phyloP scores from a whole-genome alignment of 2,888 invertebrate genomes.

The Sympetrum striolatum region DNA sequence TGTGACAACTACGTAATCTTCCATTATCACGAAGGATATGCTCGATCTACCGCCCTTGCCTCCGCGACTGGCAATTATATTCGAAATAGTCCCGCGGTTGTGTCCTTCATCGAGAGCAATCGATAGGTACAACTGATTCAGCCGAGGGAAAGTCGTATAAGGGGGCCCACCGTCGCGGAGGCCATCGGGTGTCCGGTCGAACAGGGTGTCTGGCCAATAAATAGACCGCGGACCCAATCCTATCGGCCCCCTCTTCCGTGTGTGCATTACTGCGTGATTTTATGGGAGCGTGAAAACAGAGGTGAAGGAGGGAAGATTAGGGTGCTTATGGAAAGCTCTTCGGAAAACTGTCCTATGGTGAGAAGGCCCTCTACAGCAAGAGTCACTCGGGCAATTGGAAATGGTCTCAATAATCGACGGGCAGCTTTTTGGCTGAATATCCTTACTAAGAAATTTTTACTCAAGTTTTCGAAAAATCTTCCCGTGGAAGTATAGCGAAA shows the following conservation, averaged over 20 bases:
- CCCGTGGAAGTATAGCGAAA: too few relatives aligned
- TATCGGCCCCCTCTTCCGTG: too few relatives aligned
- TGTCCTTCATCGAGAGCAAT: slow-evolving; percentile 21
- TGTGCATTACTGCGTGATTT: too few relatives aligned
- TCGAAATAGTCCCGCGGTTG: neutral
- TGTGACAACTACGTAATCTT: neutral
- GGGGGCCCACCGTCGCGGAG: neutral
- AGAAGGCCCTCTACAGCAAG: too few relatives aligned
- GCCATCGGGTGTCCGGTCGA: neutral
- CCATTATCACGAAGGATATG: neutral
- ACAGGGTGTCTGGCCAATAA: neutral
- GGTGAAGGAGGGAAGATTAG: neutral
- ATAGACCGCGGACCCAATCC: neutral
- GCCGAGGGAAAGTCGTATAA: neutral
- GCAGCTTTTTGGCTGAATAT: too few relatives aligned
- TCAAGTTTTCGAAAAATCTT: too few relatives aligned
- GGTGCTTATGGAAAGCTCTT: neutral
- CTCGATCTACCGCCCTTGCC: neutral
- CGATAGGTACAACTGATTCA: slow-evolving; percentile 18
- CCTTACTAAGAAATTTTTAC: too few relatives aligned
- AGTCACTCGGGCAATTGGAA: too few relatives aligned
- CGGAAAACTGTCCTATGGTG: too few relatives aligned
- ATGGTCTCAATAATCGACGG: too few relatives aligned
- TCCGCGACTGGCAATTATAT: neutral
- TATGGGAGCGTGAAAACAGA: neutral